Evolutionary conservation across 2,113 vertebrate species (phyloP).

Genomic region (Rhodinocichla rosea): DNA sequence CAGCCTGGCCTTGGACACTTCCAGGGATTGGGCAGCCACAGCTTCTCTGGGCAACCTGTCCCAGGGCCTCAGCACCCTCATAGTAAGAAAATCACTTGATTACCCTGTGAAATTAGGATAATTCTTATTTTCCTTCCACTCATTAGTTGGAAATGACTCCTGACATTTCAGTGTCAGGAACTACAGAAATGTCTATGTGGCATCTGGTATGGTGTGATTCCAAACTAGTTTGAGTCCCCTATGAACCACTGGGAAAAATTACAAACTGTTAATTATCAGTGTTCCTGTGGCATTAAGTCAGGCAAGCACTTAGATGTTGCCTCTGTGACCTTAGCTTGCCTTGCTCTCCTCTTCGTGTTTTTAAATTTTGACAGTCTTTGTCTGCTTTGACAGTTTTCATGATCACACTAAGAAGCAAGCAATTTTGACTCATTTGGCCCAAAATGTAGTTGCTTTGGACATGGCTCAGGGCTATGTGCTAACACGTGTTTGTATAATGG

Average conservation of each 20-base stretch:
- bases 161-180: neutral
- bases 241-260: neutral
- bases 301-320: neutral
- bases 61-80: neutral
- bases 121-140: neutral
- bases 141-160: neutral
- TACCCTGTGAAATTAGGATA: neutral
- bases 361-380: neutral
- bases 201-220: neutral
- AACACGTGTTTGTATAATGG: neutral
- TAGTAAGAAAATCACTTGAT: neutral
- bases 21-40: neutral
- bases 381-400: neutral
- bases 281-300: neutral
- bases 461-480: neutral
- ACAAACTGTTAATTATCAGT: neutral
- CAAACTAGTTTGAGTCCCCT: neutral
- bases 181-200: neutral
- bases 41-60: rapidly evolving
- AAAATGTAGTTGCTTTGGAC: neutral
- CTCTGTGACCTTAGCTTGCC: neutral
- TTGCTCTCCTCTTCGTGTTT: neutral
- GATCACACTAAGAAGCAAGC: neutral
- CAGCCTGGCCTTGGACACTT: neutral
- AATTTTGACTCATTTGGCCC: neutral